These are phyloP conservation scores for Megaustenia siamemsis DNA, from an alignment of 2,888 invertebrate genomes.

Conservation along the genomic window DNA sequence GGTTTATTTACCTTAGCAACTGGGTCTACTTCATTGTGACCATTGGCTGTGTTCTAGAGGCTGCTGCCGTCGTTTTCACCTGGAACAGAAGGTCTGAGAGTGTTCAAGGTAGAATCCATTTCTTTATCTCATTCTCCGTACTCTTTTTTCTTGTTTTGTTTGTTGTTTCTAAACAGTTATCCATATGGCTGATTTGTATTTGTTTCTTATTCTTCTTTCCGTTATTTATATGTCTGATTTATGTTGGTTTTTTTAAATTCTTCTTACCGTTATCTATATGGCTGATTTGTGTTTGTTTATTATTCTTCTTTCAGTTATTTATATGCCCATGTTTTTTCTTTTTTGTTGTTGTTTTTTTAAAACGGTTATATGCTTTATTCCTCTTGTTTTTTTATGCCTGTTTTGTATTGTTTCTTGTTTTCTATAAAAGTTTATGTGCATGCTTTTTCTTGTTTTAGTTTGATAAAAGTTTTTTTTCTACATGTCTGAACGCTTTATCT, in stretches of 20 bases:
- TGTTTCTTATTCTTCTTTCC: background rate
- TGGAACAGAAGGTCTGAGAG: background rate
- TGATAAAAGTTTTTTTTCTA: no score
- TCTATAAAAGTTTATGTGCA: no score
- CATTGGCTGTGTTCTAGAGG: conserved; percentile 27
- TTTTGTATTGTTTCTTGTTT: no score
- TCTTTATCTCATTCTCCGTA: background rate
- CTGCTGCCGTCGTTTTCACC: background rate
- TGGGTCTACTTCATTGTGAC: conserved; percentile 62
- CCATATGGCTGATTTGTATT: background rate
- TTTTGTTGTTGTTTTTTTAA: background rate
- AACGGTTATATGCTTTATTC: background rate
- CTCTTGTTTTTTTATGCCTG: background rate
- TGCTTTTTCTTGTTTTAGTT: no score
- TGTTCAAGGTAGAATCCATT: background rate
- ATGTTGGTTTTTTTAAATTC: no score
- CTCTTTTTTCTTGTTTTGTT: background rate
- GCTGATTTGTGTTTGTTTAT: no score
- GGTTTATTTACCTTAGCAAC: conserved; percentile 66
- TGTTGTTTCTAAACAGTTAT: background rate
- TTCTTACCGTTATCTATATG: no score
- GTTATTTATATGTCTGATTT: no score
- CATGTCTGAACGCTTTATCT: no score
- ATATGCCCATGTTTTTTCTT: no score
- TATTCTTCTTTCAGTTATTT: no score